phyloP scores from a whole-genome alignment of 2,113 vertebrate species.

The Pollachius pollachius region DNA sequence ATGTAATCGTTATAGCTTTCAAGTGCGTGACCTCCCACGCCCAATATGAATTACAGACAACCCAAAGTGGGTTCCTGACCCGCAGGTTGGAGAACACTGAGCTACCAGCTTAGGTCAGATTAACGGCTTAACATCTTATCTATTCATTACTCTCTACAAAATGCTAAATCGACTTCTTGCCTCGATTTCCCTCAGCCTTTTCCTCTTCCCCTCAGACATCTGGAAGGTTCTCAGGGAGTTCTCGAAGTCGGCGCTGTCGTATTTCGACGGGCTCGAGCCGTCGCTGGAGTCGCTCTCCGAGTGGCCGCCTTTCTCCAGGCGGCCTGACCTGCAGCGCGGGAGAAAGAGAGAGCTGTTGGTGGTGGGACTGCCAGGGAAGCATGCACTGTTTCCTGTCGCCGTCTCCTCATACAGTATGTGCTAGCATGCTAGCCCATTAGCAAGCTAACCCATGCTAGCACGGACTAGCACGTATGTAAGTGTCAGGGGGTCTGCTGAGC shows the following conservation, averaged over 20 bases:
- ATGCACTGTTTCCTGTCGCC: too few relatives aligned
- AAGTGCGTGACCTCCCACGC: too few relatives aligned
- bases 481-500: background rate
- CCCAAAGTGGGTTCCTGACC: background rate
- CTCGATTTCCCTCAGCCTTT: slow-evolving; percentile 76
- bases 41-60: too few relatives aligned
- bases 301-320: slow-evolving; percentile 56
- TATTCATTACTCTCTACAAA: too few relatives aligned
- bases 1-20: too few relatives aligned
- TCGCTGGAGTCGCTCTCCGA: slow-evolving; percentile 67
- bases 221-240: slow-evolving; percentile 71
- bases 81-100: background rate
- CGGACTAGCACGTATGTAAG: too few relatives aligned
- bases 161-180: slow-evolving; percentile 38
- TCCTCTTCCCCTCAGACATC: slow-evolving; percentile 77
- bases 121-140: too few relatives aligned
- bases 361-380: too few relatives aligned
- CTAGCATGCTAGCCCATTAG: too few relatives aligned
- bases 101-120: background rate
- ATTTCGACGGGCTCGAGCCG: slow-evolving; percentile 62
- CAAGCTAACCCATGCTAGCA: too few relatives aligned
- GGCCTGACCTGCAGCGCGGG: slow-evolving; percentile 40
- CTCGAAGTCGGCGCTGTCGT: slow-evolving; percentile 71
- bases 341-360: background rate
- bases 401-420: too few relatives aligned